Evolutionary conservation across 2,113 vertebrate genomes (phyloP).

Genomic region (Silurus glanis): DNA sequence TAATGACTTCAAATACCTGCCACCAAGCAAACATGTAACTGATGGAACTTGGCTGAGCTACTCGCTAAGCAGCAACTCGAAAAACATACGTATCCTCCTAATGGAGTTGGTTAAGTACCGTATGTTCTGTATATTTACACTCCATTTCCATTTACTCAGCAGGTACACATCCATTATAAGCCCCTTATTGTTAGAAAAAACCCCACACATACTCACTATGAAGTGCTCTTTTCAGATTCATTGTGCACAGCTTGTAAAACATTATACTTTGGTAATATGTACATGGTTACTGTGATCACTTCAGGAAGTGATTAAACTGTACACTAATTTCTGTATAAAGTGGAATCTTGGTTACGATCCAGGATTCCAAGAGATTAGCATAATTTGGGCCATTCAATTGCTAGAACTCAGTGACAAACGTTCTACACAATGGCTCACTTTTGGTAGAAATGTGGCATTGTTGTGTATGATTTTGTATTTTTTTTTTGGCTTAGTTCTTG

Average conservation of each 20-base stretch:
- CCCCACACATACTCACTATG: background rate
- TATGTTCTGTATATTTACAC: background rate
- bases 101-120: background rate
- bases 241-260: background rate
- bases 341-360: too few species aligned
- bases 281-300: background rate
- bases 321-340: background rate
- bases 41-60: conserved; percentile 41
- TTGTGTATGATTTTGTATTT: background rate
- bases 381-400: background rate
- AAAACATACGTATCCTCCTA: background rate
- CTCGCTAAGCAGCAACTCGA: background rate
- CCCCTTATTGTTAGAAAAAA: background rate
- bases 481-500: background rate
- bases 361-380: background rate
- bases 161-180: background rate
- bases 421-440: background rate
- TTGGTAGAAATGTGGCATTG: background rate
- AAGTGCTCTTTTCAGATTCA: background rate
- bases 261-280: background rate
- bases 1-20: conserved; percentile 48
- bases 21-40: conserved; percentile 60
- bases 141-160: conserved; percentile 18
- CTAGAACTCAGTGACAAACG: background rate
- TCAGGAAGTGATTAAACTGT: background rate